Evolutionary conservation across 30 jellyfish, hydroid and myxozoan species (phyloP).

Genomic region (Aurelia aurita complex sp. Pacific): DNA sequence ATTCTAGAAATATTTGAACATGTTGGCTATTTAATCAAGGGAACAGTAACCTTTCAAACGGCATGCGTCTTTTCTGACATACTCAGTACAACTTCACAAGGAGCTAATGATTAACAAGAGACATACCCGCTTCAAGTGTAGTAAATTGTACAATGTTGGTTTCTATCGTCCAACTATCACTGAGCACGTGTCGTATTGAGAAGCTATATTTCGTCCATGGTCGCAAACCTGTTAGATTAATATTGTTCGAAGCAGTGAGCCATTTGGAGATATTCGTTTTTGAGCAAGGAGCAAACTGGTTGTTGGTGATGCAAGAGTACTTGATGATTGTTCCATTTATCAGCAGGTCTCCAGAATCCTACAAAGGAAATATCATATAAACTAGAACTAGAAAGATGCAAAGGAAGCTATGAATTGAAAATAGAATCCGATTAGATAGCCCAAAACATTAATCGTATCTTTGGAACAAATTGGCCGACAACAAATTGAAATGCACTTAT

Average conservation of each 20-base stretch:
- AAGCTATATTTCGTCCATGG: slow-evolving; percentile 45
- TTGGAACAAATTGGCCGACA: too few species aligned
- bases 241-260: too few species aligned
- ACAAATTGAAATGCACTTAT: too few species aligned
- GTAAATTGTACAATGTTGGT: not conserved
- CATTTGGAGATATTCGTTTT: not conserved
- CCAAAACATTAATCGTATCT: too few species aligned
- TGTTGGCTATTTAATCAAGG: too few species aligned
- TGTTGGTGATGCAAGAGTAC: not conserved
- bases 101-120: not conserved
- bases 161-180: slow-evolving; percentile 17
- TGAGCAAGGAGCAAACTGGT: slow-evolving; percentile 4
- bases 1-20: too few species aligned
- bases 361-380: not conserved
- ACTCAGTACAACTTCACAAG: too few species aligned
- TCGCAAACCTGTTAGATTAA: slow-evolving; percentile 16
- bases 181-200: slow-evolving; percentile 15
- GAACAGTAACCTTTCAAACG: too few species aligned
- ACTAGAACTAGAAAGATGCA: too few species aligned
- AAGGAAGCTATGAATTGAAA: too few species aligned
- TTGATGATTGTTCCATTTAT: not conserved
- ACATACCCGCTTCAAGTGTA: slow-evolving; percentile 25
- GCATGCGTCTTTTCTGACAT: too few species aligned
- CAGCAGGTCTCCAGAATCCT: not conserved
- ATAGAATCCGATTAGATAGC: too few species aligned